Conservation (phyloP, 2,113 vertebrate species). For the Festucalex cinctus region DNA sequence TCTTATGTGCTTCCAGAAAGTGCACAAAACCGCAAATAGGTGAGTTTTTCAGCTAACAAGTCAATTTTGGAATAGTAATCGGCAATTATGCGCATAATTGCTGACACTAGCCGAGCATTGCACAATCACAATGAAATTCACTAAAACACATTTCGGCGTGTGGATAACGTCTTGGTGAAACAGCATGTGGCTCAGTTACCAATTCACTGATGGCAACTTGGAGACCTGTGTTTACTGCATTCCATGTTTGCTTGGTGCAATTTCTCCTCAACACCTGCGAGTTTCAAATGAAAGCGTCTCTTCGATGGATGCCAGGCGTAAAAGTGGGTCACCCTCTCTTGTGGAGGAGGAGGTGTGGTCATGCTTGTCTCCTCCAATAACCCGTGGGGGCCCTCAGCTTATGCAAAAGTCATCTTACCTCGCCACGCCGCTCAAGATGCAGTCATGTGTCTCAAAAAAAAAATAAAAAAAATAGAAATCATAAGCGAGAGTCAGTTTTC, state of each 20-base stretch:
- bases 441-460: not conserved
- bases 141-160: too few relatives aligned
- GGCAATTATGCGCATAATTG: too few relatives aligned
- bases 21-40: too few relatives aligned
- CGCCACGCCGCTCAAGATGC: conserved; percentile 14
- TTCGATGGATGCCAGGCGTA: conserved; percentile 27
- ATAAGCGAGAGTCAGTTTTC: not conserved
- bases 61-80: too few relatives aligned
- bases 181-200: too few relatives aligned
- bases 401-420: conserved; percentile 41
- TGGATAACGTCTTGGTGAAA: too few relatives aligned
- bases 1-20: too few relatives aligned
- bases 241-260: not conserved
- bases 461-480: not conserved
- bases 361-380: conserved; percentile 54
- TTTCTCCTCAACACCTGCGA: conserved; percentile 15
- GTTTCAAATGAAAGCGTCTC: conserved; percentile 29
- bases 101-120: too few relatives aligned
- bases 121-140: too few relatives aligned
- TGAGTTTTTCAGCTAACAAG: too few relatives aligned
- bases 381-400: conserved; percentile 32
- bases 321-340: conserved; percentile 43
- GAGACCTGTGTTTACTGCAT: not conserved
- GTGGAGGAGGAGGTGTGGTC: conserved; percentile 26
- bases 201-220: too few relatives aligned